Percentiles rank a stretch among this genome's conserved stretches.
Conservation (phyloP, 2,888 invertebrate species). For the Hipparchia sbordonii region DNA sequence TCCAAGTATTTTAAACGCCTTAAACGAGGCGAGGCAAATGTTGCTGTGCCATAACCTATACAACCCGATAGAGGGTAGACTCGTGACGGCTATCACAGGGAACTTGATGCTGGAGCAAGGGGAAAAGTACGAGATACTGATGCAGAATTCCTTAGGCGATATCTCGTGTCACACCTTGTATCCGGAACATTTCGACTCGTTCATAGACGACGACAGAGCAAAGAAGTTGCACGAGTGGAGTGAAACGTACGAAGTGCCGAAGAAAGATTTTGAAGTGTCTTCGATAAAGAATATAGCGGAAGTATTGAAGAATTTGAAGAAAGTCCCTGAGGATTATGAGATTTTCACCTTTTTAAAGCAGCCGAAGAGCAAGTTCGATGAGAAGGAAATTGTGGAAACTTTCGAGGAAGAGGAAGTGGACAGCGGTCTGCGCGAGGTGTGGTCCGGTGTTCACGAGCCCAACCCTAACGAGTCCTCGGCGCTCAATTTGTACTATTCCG, state of each 20-base stretch:
- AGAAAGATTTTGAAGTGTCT: conserved; percentile 57
- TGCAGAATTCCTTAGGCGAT: conserved; percentile 73
- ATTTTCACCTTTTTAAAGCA: conserved; percentile 47
- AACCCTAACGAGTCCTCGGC: conserved; percentile 39
- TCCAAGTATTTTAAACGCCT: conserved; percentile 59
- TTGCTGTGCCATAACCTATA: conserved; percentile 61
- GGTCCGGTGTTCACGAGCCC: conserved; percentile 38
- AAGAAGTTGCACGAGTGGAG: conserved; percentile 64
- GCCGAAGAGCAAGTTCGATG: conserved; percentile 49
- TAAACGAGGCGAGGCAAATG: conserved; percentile 58
- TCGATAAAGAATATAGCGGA: conserved; percentile 55
- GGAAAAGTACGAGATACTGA: conserved; percentile 60
- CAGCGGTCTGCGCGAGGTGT: conserved; percentile 56
- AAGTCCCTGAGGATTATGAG: conserved; percentile 55
- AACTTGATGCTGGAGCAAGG: conserved; percentile 54
- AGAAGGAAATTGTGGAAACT: conserved; percentile 59
- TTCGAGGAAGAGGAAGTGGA: conserved; percentile 65
- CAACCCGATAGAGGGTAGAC: conserved; percentile 59
- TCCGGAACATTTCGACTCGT: conserved; percentile 59
- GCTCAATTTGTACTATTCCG: conserved; percentile 43
- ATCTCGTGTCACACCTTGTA: conserved; percentile 63
- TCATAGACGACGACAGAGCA: conserved; percentile 60
- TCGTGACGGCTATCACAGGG: conserved; percentile 63
- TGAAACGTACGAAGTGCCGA: conserved; percentile 49
- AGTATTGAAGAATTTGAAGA: conserved; percentile 59